Conservation (phyloP, 2,888 invertebrate species). For the Stenodema calcarata region DNA sequence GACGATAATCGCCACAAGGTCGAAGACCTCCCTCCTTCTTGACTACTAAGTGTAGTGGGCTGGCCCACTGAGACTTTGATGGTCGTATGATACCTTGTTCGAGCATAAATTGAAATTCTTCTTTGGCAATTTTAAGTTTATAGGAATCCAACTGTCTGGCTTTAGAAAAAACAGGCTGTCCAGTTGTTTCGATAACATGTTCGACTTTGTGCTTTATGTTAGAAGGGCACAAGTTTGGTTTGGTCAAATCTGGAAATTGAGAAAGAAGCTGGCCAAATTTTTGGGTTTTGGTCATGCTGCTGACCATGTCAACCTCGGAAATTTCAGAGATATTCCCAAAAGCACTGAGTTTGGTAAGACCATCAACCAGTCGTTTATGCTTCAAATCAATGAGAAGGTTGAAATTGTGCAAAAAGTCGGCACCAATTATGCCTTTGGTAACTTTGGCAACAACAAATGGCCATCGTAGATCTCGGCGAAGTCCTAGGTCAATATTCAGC, state of each 20-base stretch:
- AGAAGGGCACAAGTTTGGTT: not conserved
- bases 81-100: conserved; percentile 57
- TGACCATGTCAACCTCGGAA: not conserved
- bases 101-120: conserved; percentile 57
- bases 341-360: not conserved
- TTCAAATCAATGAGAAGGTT: conserved; percentile 23
- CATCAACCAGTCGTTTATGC: conserved; percentile 4
- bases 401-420: conserved; percentile 53
- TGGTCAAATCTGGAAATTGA: not conserved
- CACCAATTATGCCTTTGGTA: conserved; percentile 49
- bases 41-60: conserved; percentile 57
- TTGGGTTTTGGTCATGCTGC: not conserved
- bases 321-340: not conserved
- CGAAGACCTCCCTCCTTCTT: conserved; percentile 58
- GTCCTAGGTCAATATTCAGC: conserved; percentile 50
- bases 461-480: conserved; percentile 52
- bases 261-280: not conserved
- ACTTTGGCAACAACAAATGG: conserved; percentile 23
- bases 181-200: conserved; percentile 57
- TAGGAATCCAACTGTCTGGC: conserved; percentile 59
- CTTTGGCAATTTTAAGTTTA: conserved; percentile 57
- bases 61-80: conserved; percentile 59
- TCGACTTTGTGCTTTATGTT: conserved; percentile 42
- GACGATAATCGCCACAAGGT: conserved; percentile 61
- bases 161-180: conserved; percentile 58